Base-by-base conservation (phyloP, 2,888 invertebrate genomes). In the Caenorhabditis becei region DNA sequence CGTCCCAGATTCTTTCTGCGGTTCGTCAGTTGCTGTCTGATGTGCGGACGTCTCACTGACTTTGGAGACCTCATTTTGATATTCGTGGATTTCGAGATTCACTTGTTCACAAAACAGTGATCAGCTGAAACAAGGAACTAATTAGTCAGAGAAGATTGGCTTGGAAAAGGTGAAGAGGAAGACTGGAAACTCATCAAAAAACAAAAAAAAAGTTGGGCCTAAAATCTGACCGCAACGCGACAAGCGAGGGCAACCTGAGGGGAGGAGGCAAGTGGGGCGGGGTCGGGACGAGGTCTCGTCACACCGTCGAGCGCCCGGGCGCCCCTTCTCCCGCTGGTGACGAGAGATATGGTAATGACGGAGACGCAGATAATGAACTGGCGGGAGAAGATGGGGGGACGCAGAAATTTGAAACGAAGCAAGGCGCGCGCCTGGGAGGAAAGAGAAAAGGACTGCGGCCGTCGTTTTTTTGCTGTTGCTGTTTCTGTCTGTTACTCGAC, bases 1-100 rank as follows among this genome's bases (percentile, higher is more conserved):
- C 65, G 77, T 84, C 84, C 84, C 56, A 78, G 79, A 71, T 71
- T 78, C 74, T 83, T 84, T 75, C 84, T 80, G 78, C 79, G 78
- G 70, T 80, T 83, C 70, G 72, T 80, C 72, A 77, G 61, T 56
- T 82, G 82, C 72, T 66, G 66, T 72, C 77, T 82, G 77, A 80
- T 83, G 79, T 82, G 84, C 58, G 82, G 79, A 71, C 84, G 80
- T 80, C 81, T 83, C 80, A 84, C 84, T 63, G 82, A 75, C 44
- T 75, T 75, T 71, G 75, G 83, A 80, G 84, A 84, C 83, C 82
- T 84, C 84, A 84, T 84, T 44, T 75, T 82, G 74, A 62, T 69
- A 37, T 72, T 80, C 71, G 81, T 81, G 81, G 77, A 81, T 81
- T 71, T 80, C 80, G 80, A 62, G 81, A 77, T 81, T 77, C 77